These are phyloP conservation scores for Corythornis madagascariensis DNA, from an alignment of 2,113 vertebrate genomes.

Conservation along the genomic window DNA sequence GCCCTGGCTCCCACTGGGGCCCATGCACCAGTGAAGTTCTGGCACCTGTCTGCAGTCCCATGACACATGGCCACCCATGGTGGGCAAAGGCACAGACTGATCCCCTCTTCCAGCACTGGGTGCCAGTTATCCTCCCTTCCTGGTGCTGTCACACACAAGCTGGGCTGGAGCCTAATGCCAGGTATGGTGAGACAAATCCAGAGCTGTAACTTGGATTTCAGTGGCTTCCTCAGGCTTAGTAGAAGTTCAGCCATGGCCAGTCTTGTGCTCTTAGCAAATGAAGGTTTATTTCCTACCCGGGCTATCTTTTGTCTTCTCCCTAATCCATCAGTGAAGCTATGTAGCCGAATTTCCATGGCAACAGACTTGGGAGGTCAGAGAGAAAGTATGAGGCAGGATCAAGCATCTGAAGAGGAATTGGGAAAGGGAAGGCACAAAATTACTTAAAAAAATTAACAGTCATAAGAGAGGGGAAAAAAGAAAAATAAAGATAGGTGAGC, in stretches of 20 bases:
- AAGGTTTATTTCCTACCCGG: neutral
- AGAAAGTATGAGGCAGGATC: conserved; percentile 16
- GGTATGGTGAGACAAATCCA: fast-evolving
- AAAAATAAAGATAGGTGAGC: neutral
- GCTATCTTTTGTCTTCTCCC: neutral
- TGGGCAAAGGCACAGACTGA: neutral
- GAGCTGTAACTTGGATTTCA: neutral
- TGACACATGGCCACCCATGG: fast-evolving
- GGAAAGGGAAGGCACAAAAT: conserved; percentile 25
- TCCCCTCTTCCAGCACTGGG: neutral
- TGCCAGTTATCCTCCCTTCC: neutral
- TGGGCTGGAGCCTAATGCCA: neutral
- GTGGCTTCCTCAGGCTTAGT: neutral
- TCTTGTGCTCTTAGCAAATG: neutral
- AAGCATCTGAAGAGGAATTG: neutral
- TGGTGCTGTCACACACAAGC: neutral
- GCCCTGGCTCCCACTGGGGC: neutral
- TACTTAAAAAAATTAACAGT: conserved; percentile 18
- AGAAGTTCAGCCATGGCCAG: neutral
- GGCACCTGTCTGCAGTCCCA: neutral
- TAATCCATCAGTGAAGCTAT: conserved; percentile 16
- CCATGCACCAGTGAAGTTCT: neutral
- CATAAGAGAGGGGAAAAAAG: neutral
- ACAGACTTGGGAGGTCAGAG: conserved; percentile 44
- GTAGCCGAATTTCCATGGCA: conserved; percentile 62